Conservation (phyloP, 2,113 vertebrate species). For the Melospiza melodia region DNA sequence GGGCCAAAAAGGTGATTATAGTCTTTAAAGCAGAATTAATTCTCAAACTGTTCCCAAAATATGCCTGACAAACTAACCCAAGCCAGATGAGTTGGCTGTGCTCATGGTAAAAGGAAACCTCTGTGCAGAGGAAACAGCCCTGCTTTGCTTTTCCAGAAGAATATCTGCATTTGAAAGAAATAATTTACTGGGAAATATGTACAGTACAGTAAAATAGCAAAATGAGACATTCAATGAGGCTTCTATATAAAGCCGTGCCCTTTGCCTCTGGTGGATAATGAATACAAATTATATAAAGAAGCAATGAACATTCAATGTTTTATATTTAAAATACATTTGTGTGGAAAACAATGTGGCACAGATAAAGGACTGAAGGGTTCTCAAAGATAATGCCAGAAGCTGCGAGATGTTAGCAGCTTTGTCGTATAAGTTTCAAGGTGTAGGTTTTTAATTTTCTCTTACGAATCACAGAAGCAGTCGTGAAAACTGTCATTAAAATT, state of each 20-base stretch:
- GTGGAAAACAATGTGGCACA: slow-evolving; percentile 71
- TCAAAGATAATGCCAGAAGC: slow-evolving; percentile 68
- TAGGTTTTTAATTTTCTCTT: slow-evolving; percentile 72
- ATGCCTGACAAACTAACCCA: slow-evolving; percentile 12
- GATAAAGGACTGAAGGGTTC: slow-evolving; percentile 66
- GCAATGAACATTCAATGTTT: slow-evolving; percentile 65
- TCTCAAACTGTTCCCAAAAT: background rate
- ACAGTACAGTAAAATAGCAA: slow-evolving; percentile 72
- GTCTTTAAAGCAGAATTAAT: slow-evolving; percentile 37
- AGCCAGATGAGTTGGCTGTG: background rate
- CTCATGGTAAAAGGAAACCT: background rate
- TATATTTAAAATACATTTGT: slow-evolving; percentile 73
- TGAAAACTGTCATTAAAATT: slow-evolving; percentile 74
- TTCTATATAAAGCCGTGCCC: slow-evolving; percentile 64
- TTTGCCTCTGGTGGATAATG: slow-evolving; percentile 50
- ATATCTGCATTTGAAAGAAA: slow-evolving; percentile 74
- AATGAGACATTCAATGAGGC: slow-evolving; percentile 70
- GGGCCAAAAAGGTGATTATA: background rate
- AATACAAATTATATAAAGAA: slow-evolving; percentile 62
- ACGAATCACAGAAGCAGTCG: slow-evolving; percentile 49
- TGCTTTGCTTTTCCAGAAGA: slow-evolving; percentile 60
- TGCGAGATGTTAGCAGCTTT: slow-evolving; percentile 58
- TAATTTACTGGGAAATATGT: slow-evolving; percentile 70
- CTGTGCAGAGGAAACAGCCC: slow-evolving; percentile 21
- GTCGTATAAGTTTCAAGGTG: slow-evolving; percentile 63